Evolutionary conservation across 2,888 invertebrate genomes (phyloP).

Genomic region (Phaonia tiefii): DNA sequence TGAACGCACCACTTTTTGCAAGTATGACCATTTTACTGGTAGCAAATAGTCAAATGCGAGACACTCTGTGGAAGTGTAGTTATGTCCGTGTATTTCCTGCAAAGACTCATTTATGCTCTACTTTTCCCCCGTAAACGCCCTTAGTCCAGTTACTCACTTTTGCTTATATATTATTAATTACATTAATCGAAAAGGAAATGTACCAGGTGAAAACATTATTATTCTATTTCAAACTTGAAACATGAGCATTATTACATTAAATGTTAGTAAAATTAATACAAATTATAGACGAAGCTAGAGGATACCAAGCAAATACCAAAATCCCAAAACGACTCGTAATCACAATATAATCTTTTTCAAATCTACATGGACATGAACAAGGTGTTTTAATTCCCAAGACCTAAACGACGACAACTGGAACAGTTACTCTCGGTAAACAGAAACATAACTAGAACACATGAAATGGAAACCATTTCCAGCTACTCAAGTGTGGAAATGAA

Average conservation of each 20-base stretch:
- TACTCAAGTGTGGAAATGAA: no score
- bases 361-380: slow-evolving; percentile 63
- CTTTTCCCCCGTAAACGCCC: no score
- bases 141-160: background rate
- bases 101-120: no score
- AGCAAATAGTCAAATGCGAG: no score
- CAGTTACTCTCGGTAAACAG: background rate
- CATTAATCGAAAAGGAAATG: slow-evolving; percentile 31
- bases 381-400: slow-evolving; percentile 62
- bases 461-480: slow-evolving; percentile 12
- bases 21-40: no score
- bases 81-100: no score
- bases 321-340: slow-evolving; percentile 36
- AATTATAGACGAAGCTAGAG: slow-evolving; percentile 24
- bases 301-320: background rate
- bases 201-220: slow-evolving; percentile 55
- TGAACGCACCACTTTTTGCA: no score
- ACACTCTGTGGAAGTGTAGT: no score
- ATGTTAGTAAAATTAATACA: slow-evolving; percentile 51
- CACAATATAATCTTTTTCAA: slow-evolving; percentile 41
- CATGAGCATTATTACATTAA: slow-evolving; percentile 60
- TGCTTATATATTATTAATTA: slow-evolving; percentile 51
- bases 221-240: slow-evolving; percentile 32
- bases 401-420: background rate
- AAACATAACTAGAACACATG: background rate